Percentiles rank a stretch among this genome's conserved stretches.
Evolutionary conservation across 2,888 invertebrate genomes (phyloP).

Genomic region (Ethmia dodecea): DNA sequence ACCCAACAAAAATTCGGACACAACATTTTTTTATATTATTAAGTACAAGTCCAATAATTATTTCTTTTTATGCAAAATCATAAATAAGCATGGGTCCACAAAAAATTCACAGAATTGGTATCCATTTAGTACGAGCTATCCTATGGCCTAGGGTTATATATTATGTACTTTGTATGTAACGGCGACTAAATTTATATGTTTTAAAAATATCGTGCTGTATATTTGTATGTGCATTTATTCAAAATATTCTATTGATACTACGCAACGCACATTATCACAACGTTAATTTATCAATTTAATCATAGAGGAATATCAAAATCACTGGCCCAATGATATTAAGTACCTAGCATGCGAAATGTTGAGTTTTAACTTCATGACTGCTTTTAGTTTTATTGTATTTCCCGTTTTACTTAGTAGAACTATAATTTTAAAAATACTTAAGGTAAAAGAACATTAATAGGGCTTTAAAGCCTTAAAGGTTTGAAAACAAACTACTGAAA

Average conservation of each 20-base stretch:
- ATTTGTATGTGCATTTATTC: conserved; percentile 21
- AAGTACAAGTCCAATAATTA: conserved; percentile 54
- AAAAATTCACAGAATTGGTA: conserved; percentile 43
- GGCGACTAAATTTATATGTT: conserved; percentile 18
- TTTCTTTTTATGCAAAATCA: no score
- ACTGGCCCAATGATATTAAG: not conserved
- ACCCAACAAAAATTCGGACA: conserved; percentile 59
- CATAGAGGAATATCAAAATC: conserved; percentile 7
- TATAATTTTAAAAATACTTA: no score
- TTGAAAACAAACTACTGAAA: no score
- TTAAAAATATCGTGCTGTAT: conserved; percentile 27
- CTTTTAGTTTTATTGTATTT: no score
- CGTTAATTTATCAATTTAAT: no score
- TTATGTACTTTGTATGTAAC: conserved; percentile 25
- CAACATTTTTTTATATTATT: conserved; percentile 48
- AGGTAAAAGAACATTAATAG: no score
- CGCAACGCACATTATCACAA: conserved; percentile 26
- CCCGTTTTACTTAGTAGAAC: no score
- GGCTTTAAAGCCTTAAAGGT: no score
- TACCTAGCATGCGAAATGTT: no score
- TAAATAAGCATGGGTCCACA: conserved; percentile 37
- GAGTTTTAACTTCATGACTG: no score
- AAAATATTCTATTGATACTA: conserved; percentile 19
- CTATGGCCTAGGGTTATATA: conserved; percentile 16
- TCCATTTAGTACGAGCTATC: conserved; percentile 13